A percentile compares a stretch with the other conserved stretches of the same genome.
Conservation (phyloP, 2,888 invertebrate species). For the Aethes cnicana region DNA sequence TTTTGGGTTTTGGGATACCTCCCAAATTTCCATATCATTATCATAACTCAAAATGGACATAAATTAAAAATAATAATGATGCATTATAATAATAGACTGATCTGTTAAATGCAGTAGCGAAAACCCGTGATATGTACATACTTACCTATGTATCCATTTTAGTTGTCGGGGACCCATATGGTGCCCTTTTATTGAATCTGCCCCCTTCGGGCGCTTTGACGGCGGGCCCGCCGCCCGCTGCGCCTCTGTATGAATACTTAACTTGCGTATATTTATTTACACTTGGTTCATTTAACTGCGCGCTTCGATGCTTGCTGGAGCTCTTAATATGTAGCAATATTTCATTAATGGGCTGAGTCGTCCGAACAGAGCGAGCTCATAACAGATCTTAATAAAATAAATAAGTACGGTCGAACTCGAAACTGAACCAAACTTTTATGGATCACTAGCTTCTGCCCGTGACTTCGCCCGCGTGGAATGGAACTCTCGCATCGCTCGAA, state of each 20-base stretch:
- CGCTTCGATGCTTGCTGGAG: conserved; percentile 62
- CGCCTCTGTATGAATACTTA: conserved; percentile 66
- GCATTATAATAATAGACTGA: too few relatives aligned
- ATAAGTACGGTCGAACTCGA: too few relatives aligned
- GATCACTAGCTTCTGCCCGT: too few relatives aligned
- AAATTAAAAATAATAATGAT: too few relatives aligned
- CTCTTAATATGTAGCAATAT: conserved; percentile 54
- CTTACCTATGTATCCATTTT: conserved; percentile 24
- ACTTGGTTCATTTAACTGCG: conserved; percentile 78
- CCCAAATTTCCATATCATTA: too few relatives aligned
- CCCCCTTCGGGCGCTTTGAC: conserved; percentile 56
- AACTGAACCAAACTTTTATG: too few relatives aligned
- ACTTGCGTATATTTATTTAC: conserved; percentile 73
- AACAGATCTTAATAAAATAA: too few relatives aligned
- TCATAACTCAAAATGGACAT: too few relatives aligned
- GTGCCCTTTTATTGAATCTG: conserved; percentile 64
- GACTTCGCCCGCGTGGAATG: too few relatives aligned
- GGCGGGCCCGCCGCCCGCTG: conserved; percentile 58
- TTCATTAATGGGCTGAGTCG: conserved; percentile 42
- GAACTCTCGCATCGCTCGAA: too few relatives aligned
- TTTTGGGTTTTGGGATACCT: too few relatives aligned
- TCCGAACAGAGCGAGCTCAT: neutral
- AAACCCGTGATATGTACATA: neutral
- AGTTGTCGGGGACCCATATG: conserved; percentile 46
- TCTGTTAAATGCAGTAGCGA: too few relatives aligned